Conservation (phyloP, 2,797 vertebrate species). For the Hozukius guyotensis region DNA sequence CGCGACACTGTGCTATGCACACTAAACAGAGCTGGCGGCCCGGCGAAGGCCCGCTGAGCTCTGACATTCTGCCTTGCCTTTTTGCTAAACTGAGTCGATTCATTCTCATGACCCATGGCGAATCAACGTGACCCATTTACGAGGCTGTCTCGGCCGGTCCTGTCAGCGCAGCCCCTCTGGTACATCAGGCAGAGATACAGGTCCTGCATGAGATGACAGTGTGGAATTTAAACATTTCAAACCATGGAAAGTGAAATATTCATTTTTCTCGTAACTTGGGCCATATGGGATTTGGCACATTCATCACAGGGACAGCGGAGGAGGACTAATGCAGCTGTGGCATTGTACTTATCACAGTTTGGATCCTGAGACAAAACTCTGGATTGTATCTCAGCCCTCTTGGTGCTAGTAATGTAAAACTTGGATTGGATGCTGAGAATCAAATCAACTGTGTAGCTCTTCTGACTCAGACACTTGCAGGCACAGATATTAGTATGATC, state of each 20-base stretch:
- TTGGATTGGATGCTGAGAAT: constrained; percentile 17
- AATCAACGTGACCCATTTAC: constrained; percentile 68
- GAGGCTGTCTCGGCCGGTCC: constrained; percentile 39
- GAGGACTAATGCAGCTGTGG: constrained; percentile 48
- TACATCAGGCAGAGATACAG: constrained; percentile 61
- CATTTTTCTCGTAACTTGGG: constrained; percentile 58
- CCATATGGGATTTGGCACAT: constrained; percentile 55
- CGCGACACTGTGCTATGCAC: constrained; percentile 59
- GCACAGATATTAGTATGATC: constrained; percentile 48
- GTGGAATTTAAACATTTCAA: constrained; percentile 79
- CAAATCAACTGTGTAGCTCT: constrained; percentile 21
- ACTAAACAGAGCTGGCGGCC: constrained; percentile 41
- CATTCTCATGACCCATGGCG: constrained; percentile 59
- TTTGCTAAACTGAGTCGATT: constrained; percentile 62
- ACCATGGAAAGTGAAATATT: constrained; percentile 57
- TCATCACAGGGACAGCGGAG: constrained; percentile 48
- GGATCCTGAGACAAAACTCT: constrained; percentile 25
- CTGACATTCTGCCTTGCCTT: constrained; percentile 44
- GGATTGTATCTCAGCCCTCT: constrained; percentile 24
- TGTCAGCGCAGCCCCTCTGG: constrained; percentile 55
- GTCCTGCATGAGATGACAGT: constrained; percentile 56
- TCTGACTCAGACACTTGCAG: constrained; percentile 47
- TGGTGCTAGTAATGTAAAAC: constrained; percentile 29
- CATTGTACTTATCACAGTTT: constrained; percentile 48
- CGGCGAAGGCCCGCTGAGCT: constrained; percentile 34